Evolutionary conservation across 2,888 invertebrate genomes (phyloP).

Genomic region (Blastobasis lacticolella): DNA sequence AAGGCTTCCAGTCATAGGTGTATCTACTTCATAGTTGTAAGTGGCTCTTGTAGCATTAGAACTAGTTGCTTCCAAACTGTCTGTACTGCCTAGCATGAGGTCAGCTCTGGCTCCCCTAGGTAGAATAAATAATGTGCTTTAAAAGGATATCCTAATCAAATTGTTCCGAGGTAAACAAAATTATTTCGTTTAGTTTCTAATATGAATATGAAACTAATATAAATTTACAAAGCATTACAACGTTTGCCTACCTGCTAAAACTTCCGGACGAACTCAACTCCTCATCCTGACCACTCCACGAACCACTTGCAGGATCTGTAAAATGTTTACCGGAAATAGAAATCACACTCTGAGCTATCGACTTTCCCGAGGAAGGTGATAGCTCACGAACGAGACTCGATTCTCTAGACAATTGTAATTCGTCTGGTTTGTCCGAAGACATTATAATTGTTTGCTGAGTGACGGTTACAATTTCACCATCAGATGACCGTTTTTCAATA

Average conservation of each 20-base stretch:
- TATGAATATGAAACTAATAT: neutral
- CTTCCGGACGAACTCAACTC: constrained; percentile 70
- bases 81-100: constrained; percentile 78
- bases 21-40: constrained; percentile 88
- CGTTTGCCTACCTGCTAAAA: constrained; percentile 54
- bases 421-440: constrained; percentile 56
- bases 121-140: neutral
- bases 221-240: too few relatives aligned
- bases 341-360: constrained; percentile 62
- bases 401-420: constrained; percentile 58
- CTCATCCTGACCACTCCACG: constrained; percentile 71
- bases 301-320: constrained; percentile 73
- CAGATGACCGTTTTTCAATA: constrained; percentile 51
- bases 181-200: neutral
- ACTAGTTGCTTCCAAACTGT: constrained; percentile 84
- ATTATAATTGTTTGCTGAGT: constrained; percentile 49
- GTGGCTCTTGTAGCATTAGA: constrained; percentile 88
- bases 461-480: constrained; percentile 63
- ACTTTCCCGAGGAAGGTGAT: constrained; percentile 69
- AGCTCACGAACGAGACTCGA: constrained; percentile 61
- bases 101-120: constrained; percentile 63
- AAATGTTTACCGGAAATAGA: constrained; percentile 67
- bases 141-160: neutral
- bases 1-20: constrained; percentile 89
- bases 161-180: too few relatives aligned